A percentile compares a stretch with the other conserved stretches of the same genome.
Evolutionary conservation across 92 coral and sea anemone genomes (phyloP).

Genomic region (Virgularia gustaviana): DNA sequence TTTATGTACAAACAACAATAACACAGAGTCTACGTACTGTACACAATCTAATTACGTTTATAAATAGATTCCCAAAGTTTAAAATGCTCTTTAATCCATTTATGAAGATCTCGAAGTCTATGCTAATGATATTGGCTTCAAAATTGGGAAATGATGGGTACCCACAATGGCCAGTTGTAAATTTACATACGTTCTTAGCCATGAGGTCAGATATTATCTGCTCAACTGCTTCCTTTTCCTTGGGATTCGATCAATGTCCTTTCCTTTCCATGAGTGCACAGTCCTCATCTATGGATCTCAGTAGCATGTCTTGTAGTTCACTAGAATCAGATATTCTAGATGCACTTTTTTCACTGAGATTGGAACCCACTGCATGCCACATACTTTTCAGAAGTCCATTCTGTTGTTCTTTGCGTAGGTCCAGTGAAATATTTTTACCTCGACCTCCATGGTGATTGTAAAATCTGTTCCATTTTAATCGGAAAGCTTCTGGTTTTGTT

Average conservation of each 20-base stretch:
- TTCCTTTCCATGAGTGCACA: constrained; percentile 12
- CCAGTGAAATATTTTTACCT: constrained; percentile 22
- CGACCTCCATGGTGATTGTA: constrained; percentile 32
- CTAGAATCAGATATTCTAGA: constrained; percentile 52
- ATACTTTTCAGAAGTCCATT: not conserved
- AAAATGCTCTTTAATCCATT: constrained; percentile 29
- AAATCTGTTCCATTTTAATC: constrained; percentile 14
- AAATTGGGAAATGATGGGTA: constrained; percentile 58
- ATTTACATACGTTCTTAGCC: constrained; percentile 32
- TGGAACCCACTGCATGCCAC: constrained; percentile 45
- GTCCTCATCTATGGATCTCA: constrained; percentile 53
- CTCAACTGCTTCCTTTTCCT: constrained; percentile 53
- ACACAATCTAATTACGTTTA: not conserved
- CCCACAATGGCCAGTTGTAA: constrained; percentile 29
- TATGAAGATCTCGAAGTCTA: constrained; percentile 19
- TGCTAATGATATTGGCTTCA: constrained; percentile 5
- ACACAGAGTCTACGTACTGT: not conserved
- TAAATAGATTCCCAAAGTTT: constrained; percentile 16
- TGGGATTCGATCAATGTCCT: constrained; percentile 28
- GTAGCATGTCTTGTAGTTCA: constrained; percentile 36
- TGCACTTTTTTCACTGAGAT: constrained; percentile 51
- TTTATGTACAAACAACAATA: not conserved
- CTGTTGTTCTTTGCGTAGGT: constrained; percentile 10
- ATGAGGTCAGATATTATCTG: constrained; percentile 41
- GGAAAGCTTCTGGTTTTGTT: constrained; percentile 31